Conservation (phyloP, 2,113 vertebrate genomes). For the Hypomesus transpacificus region DNA sequence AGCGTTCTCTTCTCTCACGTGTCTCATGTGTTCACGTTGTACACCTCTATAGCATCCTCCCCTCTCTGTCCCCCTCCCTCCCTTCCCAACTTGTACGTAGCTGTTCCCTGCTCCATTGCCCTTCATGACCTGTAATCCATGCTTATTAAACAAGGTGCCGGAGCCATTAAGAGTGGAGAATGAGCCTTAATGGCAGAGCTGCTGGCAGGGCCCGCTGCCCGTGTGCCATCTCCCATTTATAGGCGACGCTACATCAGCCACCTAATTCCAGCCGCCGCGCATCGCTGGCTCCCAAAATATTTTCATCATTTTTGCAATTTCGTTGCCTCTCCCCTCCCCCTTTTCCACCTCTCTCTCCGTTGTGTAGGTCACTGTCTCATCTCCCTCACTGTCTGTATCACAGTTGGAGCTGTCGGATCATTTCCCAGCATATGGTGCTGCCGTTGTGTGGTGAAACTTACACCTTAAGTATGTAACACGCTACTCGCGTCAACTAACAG, state of each 20-base stretch:
- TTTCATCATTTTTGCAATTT: slow-evolving; percentile 45
- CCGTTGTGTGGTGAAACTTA: too few species aligned
- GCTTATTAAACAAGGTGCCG: slow-evolving; percentile 72
- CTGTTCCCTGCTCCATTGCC: slow-evolving; percentile 50
- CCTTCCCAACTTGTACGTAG: not conserved
- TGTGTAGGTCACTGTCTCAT: too few species aligned
- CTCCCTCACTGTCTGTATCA: too few species aligned
- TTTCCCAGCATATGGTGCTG: not conserved
- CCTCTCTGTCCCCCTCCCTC: slow-evolving; percentile 6
- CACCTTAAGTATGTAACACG: too few species aligned
- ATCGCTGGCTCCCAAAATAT: slow-evolving; percentile 63
- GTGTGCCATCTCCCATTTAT: slow-evolving; percentile 56
- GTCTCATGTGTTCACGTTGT: not conserved
- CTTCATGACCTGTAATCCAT: slow-evolving; percentile 70
- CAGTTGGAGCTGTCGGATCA: not conserved
- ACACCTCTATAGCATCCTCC: slow-evolving; percentile 8
- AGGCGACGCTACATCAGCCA: slow-evolving; percentile 61
- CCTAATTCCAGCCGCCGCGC: slow-evolving; percentile 65
- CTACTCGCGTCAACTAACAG: too few species aligned
- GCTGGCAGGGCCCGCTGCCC: slow-evolving; percentile 35
- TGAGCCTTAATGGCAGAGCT: slow-evolving; percentile 51
- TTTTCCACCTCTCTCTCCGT: slow-evolving; percentile 22
- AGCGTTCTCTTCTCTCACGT: not conserved
- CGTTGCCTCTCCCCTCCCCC: not conserved
- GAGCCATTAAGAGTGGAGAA: slow-evolving; percentile 61